phyloP scores from a whole-genome alignment of 2,888 invertebrate species.

The Hypena proboscidalis region DNA sequence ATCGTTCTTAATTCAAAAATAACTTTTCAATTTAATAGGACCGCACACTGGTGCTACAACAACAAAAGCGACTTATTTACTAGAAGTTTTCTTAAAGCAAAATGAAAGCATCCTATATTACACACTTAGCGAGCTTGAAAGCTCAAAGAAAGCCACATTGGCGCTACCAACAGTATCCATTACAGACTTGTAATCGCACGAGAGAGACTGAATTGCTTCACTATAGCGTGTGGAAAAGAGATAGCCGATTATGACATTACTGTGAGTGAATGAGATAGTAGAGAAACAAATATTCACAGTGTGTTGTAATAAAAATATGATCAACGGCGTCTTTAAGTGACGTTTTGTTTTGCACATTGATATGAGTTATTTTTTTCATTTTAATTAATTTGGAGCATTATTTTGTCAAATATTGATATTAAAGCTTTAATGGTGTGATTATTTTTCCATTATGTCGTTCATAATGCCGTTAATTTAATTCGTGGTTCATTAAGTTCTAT shows the following conservation, averaged over 20 bases:
- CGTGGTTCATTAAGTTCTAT: no score
- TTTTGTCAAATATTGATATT: no score
- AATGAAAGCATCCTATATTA: slow-evolving; percentile 8
- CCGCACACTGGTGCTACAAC: no score
- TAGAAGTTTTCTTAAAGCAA: slow-evolving; percentile 1
- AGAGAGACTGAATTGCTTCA: slow-evolving; percentile 6
- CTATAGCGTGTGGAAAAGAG: neutral
- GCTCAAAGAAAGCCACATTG: slow-evolving; percentile 8
- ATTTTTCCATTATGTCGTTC: no score
- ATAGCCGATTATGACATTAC: no score
- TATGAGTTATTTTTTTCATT: slow-evolving; percentile 3
- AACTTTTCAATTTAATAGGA: no score
- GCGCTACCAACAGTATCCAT: slow-evolving; percentile 10
- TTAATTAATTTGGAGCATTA: no score
- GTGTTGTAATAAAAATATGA: slow-evolving; percentile 42
- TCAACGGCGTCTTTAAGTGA: slow-evolving; percentile 35
- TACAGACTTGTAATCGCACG: slow-evolving; percentile 11
- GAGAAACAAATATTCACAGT: slow-evolving; percentile 23
- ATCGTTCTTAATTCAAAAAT: no score
- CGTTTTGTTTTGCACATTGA: slow-evolving; percentile 33
- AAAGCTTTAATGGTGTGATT: no score
- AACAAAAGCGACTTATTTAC: slow-evolving; percentile 4
- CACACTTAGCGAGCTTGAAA: slow-evolving; percentile 6
- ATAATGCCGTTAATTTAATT: no score
- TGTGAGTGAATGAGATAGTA: neutral